Conservation (phyloP, 2,113 vertebrate genomes). For the Leucosticte australis region DNA sequence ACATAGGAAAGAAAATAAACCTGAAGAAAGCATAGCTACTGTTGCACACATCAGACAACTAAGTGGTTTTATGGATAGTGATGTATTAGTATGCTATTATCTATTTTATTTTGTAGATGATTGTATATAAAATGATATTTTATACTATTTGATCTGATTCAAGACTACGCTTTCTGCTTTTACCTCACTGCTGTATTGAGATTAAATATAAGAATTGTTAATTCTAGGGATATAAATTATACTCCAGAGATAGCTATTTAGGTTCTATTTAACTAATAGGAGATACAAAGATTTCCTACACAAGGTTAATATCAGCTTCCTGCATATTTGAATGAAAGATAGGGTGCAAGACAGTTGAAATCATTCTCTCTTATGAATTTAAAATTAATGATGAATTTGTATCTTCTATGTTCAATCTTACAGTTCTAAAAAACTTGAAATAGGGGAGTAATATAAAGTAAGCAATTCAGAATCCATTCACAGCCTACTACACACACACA, state of each 20-base stretch:
- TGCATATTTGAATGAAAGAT: background rate
- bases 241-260: background rate
- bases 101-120: background rate
- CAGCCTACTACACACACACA: background rate
- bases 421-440: background rate
- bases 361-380: background rate
- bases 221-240: no score
- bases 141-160: background rate
- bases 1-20: background rate
- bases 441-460: background rate
- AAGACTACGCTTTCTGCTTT: background rate
- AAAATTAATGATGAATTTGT: background rate
- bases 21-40: background rate
- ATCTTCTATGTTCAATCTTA: background rate
- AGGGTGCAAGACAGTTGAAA: background rate
- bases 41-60: background rate
- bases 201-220: background rate
- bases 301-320: background rate
- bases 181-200: background rate
- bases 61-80: background rate
- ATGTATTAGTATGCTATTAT: background rate
- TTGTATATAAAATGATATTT: background rate
- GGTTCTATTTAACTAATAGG: background rate
- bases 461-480: background rate
- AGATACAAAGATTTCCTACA: background rate